phyloP scores from a whole-genome alignment of 1,140 invertebrate genomes.

The Nasonia vitripennis region DNA sequence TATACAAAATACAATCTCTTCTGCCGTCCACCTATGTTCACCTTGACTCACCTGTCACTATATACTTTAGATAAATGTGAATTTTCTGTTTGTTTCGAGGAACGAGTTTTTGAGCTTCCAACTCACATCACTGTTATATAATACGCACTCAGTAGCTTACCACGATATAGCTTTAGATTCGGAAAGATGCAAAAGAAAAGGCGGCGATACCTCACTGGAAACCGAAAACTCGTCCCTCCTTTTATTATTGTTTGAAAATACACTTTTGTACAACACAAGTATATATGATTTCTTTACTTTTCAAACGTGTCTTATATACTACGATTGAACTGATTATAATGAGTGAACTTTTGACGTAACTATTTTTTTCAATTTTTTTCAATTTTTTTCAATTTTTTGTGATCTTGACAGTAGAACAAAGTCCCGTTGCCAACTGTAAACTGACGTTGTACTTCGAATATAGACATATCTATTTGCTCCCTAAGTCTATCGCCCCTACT shows the following conservation, averaged over 20 bases:
- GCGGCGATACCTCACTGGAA: not conserved
- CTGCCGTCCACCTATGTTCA: slow-evolving; percentile 41
- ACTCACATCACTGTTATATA: not conserved
- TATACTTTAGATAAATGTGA: slow-evolving; percentile 42
- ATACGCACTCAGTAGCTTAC: not conserved
- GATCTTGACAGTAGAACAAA: slow-evolving; percentile 5
- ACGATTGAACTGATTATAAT: not conserved
- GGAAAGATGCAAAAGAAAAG: not conserved
- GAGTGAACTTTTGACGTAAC: not conserved
- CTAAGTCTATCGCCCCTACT: slow-evolving; percentile 70
- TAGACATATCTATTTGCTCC: slow-evolving; percentile 72
- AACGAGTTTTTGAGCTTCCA: slow-evolving; percentile 28
- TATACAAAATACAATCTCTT: slow-evolving; percentile 51
- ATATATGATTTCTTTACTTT: not conserved
- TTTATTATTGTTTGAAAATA: not conserved
- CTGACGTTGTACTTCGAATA: not conserved
- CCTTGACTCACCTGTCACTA: slow-evolving; percentile 47
- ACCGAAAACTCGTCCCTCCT: not conserved
- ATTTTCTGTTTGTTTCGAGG: not conserved
- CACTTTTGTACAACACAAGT: not conserved
- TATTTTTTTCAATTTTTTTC: not conserved
- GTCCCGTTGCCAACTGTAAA: not conserved
- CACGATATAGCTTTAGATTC: not conserved
- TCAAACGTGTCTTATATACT: not conserved
- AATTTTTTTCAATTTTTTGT: not conserved